phyloP scores from a whole-genome alignment of 2,888 invertebrate species.

The Chrysopilus asiliformis region DNA sequence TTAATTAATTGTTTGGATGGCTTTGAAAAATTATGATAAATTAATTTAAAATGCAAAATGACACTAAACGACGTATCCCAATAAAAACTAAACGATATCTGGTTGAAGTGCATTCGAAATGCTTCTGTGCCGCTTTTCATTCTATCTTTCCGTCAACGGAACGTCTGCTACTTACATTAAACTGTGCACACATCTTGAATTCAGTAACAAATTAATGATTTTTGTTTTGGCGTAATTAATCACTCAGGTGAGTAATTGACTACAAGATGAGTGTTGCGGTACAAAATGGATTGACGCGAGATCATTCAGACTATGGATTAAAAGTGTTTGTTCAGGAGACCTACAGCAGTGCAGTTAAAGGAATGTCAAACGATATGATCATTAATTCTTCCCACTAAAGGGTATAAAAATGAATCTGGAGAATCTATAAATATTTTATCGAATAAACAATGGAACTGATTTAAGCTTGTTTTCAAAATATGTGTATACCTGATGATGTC shows the following conservation, averaged over 20 bases:
- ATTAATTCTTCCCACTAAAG: neutral
- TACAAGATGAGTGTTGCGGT: conserved; percentile 1
- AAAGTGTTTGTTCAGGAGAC: neutral
- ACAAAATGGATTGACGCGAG: conserved; percentile 1
- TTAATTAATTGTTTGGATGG: no score
- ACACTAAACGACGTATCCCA: conserved; percentile 17
- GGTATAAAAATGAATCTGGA: neutral
- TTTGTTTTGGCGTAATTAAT: conserved; percentile 9
- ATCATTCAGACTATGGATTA: neutral
- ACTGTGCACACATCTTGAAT: no score
- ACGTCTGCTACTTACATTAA: no score
- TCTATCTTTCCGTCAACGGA: no score
- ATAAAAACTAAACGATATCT: no score
- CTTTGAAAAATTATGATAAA: conserved; percentile 16
- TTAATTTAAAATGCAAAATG: conserved; percentile 17
- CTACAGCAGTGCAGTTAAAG: neutral
- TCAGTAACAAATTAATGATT: conserved; percentile 12
- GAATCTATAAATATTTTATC: neutral
- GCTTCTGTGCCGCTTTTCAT: no score
- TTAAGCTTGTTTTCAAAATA: no score
- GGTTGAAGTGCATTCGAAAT: no score
- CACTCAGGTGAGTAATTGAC: conserved; percentile 11
- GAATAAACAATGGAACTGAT: no score
- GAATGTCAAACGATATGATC: neutral
- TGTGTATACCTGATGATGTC: no score